phyloP scores from a whole-genome alignment of 1,140 invertebrate species.

The Brachionus sp. region DNA sequence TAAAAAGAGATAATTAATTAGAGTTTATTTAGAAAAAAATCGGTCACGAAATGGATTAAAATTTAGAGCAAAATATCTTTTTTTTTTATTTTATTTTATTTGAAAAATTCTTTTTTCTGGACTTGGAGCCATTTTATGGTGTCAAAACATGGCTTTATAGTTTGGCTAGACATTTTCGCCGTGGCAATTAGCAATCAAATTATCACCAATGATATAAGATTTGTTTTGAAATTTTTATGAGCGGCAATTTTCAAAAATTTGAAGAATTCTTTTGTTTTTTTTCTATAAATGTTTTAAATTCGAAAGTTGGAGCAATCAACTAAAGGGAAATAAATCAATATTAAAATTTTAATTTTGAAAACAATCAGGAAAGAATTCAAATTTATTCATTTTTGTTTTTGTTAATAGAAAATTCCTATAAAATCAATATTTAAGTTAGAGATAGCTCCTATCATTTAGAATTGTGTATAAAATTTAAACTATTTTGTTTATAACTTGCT shows the following conservation, averaged over 20 bases:
- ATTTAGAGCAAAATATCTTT: background rate
- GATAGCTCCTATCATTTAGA: background rate
- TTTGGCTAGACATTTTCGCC: background rate
- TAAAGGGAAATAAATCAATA: background rate
- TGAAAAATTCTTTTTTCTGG: background rate
- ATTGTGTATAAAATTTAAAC: constrained; percentile 8
- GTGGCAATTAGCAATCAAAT: background rate
- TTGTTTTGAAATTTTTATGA: background rate
- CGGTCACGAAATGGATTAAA: background rate
- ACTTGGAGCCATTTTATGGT: background rate
- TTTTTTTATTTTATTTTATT: background rate
- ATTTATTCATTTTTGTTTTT: background rate
- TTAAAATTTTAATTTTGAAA: background rate
- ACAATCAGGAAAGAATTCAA: background rate
- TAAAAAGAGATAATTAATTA: background rate
- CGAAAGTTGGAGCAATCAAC: background rate
- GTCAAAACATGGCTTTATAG: background rate
- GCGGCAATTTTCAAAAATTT: background rate
- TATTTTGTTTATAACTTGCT: constrained; percentile 18
- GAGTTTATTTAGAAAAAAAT: background rate
- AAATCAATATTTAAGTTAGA: constrained; percentile 20
- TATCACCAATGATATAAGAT: background rate
- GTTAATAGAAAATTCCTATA: background rate
- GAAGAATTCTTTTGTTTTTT: background rate
- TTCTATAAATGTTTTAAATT: background rate